Evolutionary conservation across 1,140 invertebrate genomes (phyloP).

Genomic region (Lethrus apterus): DNA sequence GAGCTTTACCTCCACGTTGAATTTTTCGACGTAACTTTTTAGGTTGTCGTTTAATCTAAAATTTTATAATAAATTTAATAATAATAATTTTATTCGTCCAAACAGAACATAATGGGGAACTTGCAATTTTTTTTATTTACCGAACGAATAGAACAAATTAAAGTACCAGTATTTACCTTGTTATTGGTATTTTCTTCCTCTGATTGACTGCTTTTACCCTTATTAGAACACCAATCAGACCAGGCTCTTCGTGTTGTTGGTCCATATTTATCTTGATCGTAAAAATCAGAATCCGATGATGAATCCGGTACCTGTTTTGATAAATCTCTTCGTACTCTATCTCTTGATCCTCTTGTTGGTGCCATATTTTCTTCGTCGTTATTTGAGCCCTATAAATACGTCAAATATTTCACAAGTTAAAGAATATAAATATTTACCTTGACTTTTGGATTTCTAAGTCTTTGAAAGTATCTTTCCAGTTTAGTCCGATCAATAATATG

Average conservation of each 20-base stretch:
- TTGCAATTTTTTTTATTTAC: background rate
- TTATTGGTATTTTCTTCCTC: slow-evolving; percentile 48
- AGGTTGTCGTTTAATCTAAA: slow-evolving; percentile 32
- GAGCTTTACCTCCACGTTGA: slow-evolving; percentile 36
- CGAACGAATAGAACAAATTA: no score
- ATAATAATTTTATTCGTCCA: no score
- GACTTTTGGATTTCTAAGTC: slow-evolving; percentile 79
- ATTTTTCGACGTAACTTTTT: slow-evolving; percentile 41
- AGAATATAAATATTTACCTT: slow-evolving; percentile 45
- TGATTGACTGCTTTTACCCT: slow-evolving; percentile 49
- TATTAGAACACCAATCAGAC: slow-evolving; percentile 62
- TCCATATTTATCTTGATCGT: slow-evolving; percentile 42
- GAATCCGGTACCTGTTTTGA: slow-evolving; percentile 37
- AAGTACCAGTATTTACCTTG: slow-evolving; percentile 23
- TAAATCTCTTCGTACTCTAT: slow-evolving; percentile 38
- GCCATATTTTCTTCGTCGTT: slow-evolving; percentile 1
- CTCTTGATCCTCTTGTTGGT: slow-evolving; percentile 24
- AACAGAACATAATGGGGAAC: background rate
- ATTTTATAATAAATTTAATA: background rate
- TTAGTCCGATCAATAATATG: slow-evolving; percentile 95
- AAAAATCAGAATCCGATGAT: slow-evolving; percentile 42
- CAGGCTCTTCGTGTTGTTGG: slow-evolving; percentile 66
- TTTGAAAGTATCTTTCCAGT: slow-evolving; percentile 92
- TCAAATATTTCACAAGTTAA: slow-evolving; percentile 21
- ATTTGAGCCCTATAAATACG: background rate